Base-by-base conservation (phyloP, 1,140 invertebrate genomes). In the Penaeus vannamei region DNA sequence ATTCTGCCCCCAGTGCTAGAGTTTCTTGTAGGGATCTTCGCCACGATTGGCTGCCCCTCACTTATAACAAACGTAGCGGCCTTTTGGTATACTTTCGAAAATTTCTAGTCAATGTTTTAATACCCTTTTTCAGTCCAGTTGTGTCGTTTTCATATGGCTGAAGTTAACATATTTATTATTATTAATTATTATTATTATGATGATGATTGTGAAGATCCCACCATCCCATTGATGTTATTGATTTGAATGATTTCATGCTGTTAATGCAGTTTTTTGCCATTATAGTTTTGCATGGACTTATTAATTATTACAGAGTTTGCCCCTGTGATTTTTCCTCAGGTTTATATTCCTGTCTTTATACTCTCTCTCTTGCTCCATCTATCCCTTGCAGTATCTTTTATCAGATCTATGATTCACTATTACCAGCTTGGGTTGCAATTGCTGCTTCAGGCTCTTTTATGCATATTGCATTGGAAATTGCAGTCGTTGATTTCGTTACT, bases 1-100 rank as follows among this genome's bases (percentile, higher is more conserved):
- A 89, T 91, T 80, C 85, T 91, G 87, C 90, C 90, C 84, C 84
- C 90, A 60, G 85, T 91, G 81, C 88, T 91, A 90, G 90, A 91
- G 84, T 91, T 90, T 91, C 85, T 91, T 83, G 85, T 91, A 90
- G 90, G 90, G 81, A 77, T 91, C 81, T 91, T 89, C 85, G 87
- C 84, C 69, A 89, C 87, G 62, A 86, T 91, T 66, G 90, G 90
- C 66, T 91, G 90, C 89, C 88, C 83, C 84, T 86, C 89, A 81
- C 89, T 90, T 84, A 85, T 91, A 83, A 86, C 90, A 90, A 90
- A 91, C 86, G 86, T 91, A 84, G 85, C 90, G 81, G 88, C 90
- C 89, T 91, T 91, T 91, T 91, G 90, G 90, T 91, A 91, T 90
- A 87, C 86, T 86, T 90, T 84, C 72, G 60, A 82, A 77, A 66